These are phyloP conservation scores for Drosophila pallidifrons DNA, from an alignment of 1,140 invertebrate genomes.

Conservation along the genomic window DNA sequence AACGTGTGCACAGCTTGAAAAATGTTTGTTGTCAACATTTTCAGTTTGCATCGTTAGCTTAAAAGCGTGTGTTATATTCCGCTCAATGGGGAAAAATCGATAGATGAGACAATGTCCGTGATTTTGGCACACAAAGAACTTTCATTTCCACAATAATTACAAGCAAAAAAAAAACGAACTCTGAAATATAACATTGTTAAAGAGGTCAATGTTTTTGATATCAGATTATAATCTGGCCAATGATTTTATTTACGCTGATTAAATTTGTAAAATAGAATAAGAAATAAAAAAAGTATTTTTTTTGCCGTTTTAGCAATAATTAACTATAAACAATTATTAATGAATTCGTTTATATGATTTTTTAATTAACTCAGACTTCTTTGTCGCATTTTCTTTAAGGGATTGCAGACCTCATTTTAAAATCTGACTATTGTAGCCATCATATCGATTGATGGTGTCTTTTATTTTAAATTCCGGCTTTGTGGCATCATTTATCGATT, in stretches of 20 bases:
- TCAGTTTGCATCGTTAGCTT: conserved; percentile 83
- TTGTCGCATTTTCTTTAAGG: too few species aligned
- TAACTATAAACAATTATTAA: not conserved
- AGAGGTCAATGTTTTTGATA: conserved; percentile 32
- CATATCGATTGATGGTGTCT: not conserved
- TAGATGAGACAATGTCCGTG: conserved; percentile 76
- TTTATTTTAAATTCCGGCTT: not conserved
- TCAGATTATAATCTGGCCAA: not conserved
- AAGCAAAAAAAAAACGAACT: conserved; percentile 43
- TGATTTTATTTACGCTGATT: not conserved
- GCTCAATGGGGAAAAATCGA: conserved; percentile 77
- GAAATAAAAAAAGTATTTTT: too few species aligned
- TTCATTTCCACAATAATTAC: conserved; percentile 56
- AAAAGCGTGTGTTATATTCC: conserved; percentile 61
- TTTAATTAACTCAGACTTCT: too few species aligned
- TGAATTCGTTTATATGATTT: not conserved
- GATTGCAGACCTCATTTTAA: not conserved
- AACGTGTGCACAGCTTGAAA: conserved; percentile 76
- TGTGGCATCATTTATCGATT: conserved; percentile 15
- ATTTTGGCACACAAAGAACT: conserved; percentile 68
- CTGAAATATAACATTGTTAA: not conserved
- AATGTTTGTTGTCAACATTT: conserved; percentile 84
- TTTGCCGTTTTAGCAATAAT: not conserved
- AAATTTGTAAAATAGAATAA: not conserved
- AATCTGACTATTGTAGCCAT: not conserved